phyloP scores from a whole-genome alignment of 2,113 vertebrate genomes.

The Benitochromis conjunctus region DNA sequence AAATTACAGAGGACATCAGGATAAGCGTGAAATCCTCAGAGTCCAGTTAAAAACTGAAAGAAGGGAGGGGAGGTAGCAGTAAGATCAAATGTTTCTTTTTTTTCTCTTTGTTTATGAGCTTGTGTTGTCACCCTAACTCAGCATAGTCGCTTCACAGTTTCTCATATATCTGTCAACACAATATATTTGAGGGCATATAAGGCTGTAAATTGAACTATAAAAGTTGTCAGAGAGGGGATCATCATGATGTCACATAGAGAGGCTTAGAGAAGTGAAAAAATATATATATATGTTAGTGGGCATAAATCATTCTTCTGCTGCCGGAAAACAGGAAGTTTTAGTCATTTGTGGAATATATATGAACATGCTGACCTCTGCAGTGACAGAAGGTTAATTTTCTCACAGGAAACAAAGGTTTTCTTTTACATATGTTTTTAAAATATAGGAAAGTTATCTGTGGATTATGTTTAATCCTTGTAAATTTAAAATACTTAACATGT shows the following conservation, averaged over 20 bases:
- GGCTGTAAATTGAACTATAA: slow-evolving; percentile 24
- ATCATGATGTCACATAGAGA: slow-evolving; percentile 10
- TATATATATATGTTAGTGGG: background rate
- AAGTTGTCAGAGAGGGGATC: slow-evolving; percentile 1
- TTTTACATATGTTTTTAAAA: background rate
- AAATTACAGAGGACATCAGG: slow-evolving; percentile 17
- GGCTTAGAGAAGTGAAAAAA: background rate
- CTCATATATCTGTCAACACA: slow-evolving; percentile 49
- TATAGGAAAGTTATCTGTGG: background rate
- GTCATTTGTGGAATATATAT: background rate
- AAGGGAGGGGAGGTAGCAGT: background rate
- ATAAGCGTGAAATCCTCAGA: background rate
- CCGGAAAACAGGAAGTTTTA: background rate
- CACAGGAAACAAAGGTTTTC: background rate
- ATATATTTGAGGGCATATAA: background rate
- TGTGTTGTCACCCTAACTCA: background rate
- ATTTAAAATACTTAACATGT: background rate
- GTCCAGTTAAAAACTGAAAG: background rate
- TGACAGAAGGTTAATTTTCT: background rate
- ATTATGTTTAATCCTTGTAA: background rate
- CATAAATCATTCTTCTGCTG: background rate
- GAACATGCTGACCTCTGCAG: slow-evolving; percentile 43
- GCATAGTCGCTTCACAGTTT: background rate
- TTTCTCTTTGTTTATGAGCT: slow-evolving; percentile 41
- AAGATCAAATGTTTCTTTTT: slow-evolving; percentile 18